Conservation (phyloP, 30 jellyfish, hydroid and myxozoan genomes). For the Cassiopea andromeda region DNA sequence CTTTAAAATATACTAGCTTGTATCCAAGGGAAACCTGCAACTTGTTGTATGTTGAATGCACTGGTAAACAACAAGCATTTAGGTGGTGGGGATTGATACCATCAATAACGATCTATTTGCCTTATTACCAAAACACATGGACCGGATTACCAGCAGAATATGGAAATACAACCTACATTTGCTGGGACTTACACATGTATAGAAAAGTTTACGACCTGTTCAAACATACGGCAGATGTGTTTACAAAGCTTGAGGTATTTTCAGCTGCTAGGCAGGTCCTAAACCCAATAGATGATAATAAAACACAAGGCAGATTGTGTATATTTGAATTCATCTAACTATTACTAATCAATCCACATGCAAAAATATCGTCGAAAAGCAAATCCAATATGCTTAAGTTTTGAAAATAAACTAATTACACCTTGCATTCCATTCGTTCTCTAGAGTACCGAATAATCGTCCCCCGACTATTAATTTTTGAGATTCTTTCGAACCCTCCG, state of each 20-base stretch:
- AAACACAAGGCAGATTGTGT: conserved; percentile 4
- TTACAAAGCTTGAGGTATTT: conserved; percentile 2
- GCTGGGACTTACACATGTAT: neutral
- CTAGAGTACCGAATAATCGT: too few relatives aligned
- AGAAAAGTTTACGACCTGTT: conserved; percentile 63
- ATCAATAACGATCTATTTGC: neutral
- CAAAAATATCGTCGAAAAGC: neutral
- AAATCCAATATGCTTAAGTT: too few relatives aligned
- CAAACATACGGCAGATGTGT: conserved; percentile 66
- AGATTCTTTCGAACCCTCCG: too few relatives aligned
- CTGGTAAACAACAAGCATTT: neutral
- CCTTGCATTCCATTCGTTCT: too few relatives aligned
- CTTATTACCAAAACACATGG: neutral
- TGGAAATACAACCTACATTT: neutral
- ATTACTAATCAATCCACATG: neutral
- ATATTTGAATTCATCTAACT: conserved; percentile 12
- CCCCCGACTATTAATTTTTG: too few relatives aligned
- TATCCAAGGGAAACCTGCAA: neutral
- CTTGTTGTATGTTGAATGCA: neutral
- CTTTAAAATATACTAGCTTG: neutral
- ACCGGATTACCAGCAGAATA: neutral
- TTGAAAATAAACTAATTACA: too few relatives aligned
- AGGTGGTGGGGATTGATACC: neutral
- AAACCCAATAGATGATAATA: conserved; percentile 12
- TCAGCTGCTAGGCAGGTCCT: conserved; percentile 35